phyloP scores from a whole-genome alignment of 1,140 invertebrate genomes.

The Drosophila equinoxialis region DNA sequence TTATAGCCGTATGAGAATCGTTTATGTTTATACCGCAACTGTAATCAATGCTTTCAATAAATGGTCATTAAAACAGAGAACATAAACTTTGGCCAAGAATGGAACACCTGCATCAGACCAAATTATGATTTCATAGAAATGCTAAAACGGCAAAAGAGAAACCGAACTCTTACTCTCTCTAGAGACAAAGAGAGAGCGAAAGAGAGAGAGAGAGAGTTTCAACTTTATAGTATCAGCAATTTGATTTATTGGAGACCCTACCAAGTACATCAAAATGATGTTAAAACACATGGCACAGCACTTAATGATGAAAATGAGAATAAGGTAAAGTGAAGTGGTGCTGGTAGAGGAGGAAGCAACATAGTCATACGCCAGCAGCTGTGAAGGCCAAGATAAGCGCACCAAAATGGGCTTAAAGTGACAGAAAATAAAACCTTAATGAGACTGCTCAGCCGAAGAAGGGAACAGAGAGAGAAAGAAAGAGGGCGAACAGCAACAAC shows the following conservation, averaged over 20 bases:
- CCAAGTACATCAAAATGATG: conserved; percentile 62
- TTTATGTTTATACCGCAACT: background rate
- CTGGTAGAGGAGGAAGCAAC: background rate
- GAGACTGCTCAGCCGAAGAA: conserved; percentile 28
- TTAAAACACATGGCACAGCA: conserved; percentile 61
- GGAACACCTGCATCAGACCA: conserved; percentile 34
- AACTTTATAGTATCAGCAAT: conserved; percentile 41
- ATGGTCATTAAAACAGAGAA: background rate
- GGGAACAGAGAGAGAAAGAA: background rate
- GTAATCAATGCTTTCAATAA: conserved; percentile 4
- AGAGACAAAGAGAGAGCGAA: conserved; percentile 31
- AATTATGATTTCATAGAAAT: background rate
- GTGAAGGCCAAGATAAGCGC: conserved; percentile 48
- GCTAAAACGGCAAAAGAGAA: conserved; percentile 20
- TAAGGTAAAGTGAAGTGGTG: background rate
- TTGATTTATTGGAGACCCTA: conserved; percentile 70
- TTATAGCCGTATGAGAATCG: background rate
- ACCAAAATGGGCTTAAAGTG: conserved; percentile 59
- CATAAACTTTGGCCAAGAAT: conserved; percentile 12
- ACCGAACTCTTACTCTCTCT: background rate
- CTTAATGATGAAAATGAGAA: conserved; percentile 30
- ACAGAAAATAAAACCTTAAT: conserved; percentile 63
- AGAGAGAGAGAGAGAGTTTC: conserved; percentile 36
- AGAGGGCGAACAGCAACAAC: background rate
- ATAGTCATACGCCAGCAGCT: conserved; percentile 9